A percentile compares a stretch with the other conserved stretches of the same genome.
Evolutionary conservation across 1,140 invertebrate species (phyloP).

Genomic region (Musca vetustissima): DNA sequence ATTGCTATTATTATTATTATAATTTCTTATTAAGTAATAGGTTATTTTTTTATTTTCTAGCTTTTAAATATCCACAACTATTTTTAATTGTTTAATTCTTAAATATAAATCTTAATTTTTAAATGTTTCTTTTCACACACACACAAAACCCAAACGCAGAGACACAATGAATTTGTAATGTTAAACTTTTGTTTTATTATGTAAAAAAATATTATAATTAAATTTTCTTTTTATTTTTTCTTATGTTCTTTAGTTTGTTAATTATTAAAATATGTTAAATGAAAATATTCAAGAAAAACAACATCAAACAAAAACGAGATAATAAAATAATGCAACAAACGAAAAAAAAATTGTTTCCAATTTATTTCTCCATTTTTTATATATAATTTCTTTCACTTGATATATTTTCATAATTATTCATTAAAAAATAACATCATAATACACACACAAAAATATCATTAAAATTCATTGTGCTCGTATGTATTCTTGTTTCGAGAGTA

Average conservation of each 20-base stretch:
- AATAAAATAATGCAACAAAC: slow-evolving; percentile 34
- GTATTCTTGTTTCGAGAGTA: no score
- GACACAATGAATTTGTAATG: slow-evolving; percentile 54
- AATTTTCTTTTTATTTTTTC: not conserved
- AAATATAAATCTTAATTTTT: slow-evolving; percentile 12
- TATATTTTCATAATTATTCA: slow-evolving; percentile 9
- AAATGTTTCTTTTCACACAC: slow-evolving; percentile 35
- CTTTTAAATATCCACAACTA: no score
- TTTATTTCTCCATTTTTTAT: slow-evolving; percentile 24
- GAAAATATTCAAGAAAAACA: slow-evolving; percentile 23
- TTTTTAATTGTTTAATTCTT: not conserved
- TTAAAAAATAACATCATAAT: slow-evolving; percentile 25
- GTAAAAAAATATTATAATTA: slow-evolving; percentile 16
- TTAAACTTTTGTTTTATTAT: slow-evolving; percentile 28
- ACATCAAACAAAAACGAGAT: slow-evolving; percentile 25
- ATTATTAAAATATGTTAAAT: slow-evolving; percentile 26
- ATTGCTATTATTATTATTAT: not conserved
- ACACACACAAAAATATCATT: slow-evolving; percentile 35
- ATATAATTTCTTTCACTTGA: slow-evolving; percentile 10
- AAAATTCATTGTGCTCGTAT: slow-evolving; percentile 40
- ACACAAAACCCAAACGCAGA: slow-evolving; percentile 29
- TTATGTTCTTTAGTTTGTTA: slow-evolving; percentile 22
- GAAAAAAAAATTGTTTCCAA: slow-evolving; percentile 30
- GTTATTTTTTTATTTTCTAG: not conserved
- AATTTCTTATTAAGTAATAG: not conserved